Evolutionary conservation across 2,113 vertebrate genomes (phyloP).

Genomic region (Colossoma macropomum): DNA sequence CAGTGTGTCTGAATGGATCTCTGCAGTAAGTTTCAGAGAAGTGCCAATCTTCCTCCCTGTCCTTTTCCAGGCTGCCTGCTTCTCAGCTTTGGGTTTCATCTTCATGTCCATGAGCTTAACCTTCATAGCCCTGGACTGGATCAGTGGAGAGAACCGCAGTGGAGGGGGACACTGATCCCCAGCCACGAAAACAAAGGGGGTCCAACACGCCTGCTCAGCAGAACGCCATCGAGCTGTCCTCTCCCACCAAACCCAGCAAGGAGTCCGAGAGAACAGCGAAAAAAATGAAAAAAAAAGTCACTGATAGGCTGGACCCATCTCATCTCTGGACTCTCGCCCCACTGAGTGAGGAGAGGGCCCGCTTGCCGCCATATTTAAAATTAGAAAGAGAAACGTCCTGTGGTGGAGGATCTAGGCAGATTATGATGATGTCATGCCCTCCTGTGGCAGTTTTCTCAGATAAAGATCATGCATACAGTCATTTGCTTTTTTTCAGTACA

Average conservation of each 20-base stretch:
- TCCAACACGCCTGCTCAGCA: conserved; percentile 40
- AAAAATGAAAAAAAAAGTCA: conserved; percentile 27
- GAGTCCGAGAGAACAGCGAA: conserved; percentile 35
- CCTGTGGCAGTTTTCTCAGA: conserved; percentile 22
- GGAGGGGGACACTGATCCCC: conserved; percentile 78
- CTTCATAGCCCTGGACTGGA: conserved; percentile 84
- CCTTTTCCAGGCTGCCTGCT: conserved; percentile 79
- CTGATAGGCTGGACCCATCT: conserved; percentile 55
- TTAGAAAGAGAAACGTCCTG: conserved; percentile 45
- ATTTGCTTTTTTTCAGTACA: conserved; percentile 34
- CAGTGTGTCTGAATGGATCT: not conserved
- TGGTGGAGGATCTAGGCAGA: conserved; percentile 54
- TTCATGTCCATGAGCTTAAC: conserved; percentile 87
- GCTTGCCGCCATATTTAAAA: conserved; percentile 54
- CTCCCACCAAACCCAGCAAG: not conserved
- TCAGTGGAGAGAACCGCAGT: conserved; percentile 72
- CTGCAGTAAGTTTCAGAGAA: not conserved
- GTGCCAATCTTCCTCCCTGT: not conserved
- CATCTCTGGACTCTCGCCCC: conserved; percentile 34
- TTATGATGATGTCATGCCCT: conserved; percentile 32
- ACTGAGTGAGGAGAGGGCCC: conserved; percentile 50
- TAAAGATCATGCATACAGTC: conserved; percentile 31
- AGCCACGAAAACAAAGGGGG: conserved; percentile 34
- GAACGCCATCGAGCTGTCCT: conserved; percentile 37
- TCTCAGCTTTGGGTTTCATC: conserved; percentile 80